phyloP scores from a whole-genome alignment of 2,113 vertebrate genomes.

The Melanerpes aurifrons region DNA sequence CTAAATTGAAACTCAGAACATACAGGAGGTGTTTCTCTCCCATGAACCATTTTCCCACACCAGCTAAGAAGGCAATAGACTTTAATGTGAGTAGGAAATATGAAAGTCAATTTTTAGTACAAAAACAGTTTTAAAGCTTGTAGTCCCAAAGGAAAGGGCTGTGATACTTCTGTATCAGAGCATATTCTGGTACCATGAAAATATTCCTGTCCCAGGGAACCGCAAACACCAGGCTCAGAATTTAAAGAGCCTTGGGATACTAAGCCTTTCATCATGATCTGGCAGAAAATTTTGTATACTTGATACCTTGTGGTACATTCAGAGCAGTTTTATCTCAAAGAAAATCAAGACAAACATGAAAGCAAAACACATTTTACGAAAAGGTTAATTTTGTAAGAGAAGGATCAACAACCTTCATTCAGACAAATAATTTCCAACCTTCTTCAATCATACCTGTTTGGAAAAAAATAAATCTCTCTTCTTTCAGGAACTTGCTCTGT shows the following conservation, averaged over 20 bases:
- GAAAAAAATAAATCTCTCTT: neutral
- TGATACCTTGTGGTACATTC: neutral
- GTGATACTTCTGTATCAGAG: neutral
- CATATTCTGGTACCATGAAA: neutral
- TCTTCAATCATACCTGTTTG: neutral
- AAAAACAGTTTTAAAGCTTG: neutral
- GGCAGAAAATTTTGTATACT: neutral
- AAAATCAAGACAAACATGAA: neutral
- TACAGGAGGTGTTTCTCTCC: constrained; percentile 17
- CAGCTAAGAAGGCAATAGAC: neutral
- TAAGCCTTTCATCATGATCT: neutral
- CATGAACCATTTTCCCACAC: neutral
- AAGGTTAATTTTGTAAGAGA: neutral
- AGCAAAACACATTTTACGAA: neutral
- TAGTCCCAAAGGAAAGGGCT: neutral
- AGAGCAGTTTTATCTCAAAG: neutral
- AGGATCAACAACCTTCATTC: neutral
- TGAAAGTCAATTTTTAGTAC: neutral
- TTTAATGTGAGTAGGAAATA: neutral
- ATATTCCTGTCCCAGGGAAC: neutral
- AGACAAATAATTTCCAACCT: neutral
- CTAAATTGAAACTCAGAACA: neutral
- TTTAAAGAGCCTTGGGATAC: neutral
- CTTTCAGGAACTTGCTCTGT: neutral
- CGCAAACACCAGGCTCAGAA: neutral